Evolutionary conservation across 2,797 vertebrate genomes (phyloP).

Genomic region (Neomorphus geoffroyi): DNA sequence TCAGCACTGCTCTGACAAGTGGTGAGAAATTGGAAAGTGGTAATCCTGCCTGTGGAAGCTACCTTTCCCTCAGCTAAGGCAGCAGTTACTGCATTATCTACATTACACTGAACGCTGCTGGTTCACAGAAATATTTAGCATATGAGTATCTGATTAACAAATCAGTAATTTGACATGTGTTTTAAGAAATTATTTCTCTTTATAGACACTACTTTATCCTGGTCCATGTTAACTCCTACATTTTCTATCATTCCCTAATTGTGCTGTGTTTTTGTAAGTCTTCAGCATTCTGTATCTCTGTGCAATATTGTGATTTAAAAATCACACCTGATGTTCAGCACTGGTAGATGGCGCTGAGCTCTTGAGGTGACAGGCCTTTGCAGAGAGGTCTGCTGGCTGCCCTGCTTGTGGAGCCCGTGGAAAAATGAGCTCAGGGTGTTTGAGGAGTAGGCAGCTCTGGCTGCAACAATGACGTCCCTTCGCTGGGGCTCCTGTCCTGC

Average conservation of each 20-base stretch:
- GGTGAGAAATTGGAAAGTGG: not conserved
- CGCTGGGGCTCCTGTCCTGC: not conserved
- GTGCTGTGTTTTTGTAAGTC: not conserved
- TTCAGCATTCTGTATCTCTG: not conserved
- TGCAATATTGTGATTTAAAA: not conserved
- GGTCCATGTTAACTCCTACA: not conserved
- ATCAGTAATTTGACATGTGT: not conserved
- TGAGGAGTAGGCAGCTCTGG: not conserved
- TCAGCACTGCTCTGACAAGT: not conserved
- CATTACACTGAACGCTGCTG: not conserved
- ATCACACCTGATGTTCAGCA: not conserved
- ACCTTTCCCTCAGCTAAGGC: not conserved
- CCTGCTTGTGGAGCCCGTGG: not conserved
- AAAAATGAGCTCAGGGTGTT: not conserved
- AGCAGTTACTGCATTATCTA: not conserved
- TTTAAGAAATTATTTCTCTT: not conserved
- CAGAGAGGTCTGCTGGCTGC: fast-evolving
- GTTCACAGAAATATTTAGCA: not conserved
- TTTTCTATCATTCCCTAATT: not conserved
- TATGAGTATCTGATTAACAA: not conserved
- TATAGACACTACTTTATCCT: not conserved
- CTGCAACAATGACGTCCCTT: fast-evolving
- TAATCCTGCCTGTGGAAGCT: not conserved
- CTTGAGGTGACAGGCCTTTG: not conserved
- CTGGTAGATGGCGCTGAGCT: not conserved